These are phyloP conservation scores for Eremobia ochroleuca DNA, from an alignment of 2,888 invertebrate genomes.

Conservation along the genomic window DNA sequence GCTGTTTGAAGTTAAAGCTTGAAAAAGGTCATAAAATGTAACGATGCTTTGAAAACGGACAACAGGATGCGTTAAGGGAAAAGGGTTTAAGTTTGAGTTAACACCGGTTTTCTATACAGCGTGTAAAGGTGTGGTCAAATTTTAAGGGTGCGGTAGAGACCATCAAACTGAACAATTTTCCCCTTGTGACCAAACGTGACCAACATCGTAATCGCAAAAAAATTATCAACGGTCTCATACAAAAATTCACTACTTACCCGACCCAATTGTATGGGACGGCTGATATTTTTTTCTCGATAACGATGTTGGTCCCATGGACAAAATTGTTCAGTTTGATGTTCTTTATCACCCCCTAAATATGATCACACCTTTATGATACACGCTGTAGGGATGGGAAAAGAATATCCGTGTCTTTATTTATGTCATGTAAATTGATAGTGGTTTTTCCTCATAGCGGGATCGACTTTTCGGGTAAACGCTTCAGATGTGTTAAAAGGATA, in stretches of 20 bases:
- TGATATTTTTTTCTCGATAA: no score
- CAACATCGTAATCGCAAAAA: not conserved
- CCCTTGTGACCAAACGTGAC: not conserved
- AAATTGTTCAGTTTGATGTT: no score
- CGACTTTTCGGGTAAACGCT: no score
- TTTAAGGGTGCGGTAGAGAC: not conserved
- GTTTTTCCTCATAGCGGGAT: not conserved
- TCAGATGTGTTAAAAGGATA: not conserved
- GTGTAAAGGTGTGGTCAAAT: not conserved
- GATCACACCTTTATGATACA: no score
- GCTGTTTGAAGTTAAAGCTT: constrained; percentile 53
- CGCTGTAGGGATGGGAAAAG: not conserved
- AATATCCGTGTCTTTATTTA: not conserved
- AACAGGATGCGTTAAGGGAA: constrained; percentile 18
- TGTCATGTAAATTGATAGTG: not conserved
- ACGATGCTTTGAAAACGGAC: constrained; percentile 34
- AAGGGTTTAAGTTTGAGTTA: not conserved
- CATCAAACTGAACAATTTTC: not conserved
- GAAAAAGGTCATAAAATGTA: constrained; percentile 50
- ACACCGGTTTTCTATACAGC: not conserved
- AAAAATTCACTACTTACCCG: no score
- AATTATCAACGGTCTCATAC: not conserved
- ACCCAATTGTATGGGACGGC: no score
- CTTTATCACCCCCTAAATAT: no score
- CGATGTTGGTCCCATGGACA: no score